Evolutionary conservation across 1,140 invertebrate genomes (phyloP), one percentile per base, ranked within the genome.

Genomic region (Drosophila serrata): DNA sequence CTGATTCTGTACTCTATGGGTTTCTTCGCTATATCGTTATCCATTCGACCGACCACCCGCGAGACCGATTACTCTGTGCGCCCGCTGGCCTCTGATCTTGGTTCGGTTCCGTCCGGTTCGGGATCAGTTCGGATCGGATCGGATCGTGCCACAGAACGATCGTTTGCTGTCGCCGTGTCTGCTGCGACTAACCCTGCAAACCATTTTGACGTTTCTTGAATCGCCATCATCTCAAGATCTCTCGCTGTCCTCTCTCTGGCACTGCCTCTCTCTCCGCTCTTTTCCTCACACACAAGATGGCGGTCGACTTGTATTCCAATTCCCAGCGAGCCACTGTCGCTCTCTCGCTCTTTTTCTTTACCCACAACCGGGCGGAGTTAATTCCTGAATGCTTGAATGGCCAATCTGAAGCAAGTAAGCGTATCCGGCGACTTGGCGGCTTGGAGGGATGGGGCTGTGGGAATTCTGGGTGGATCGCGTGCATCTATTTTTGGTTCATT

Each of bases 341-440:
- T 29, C 29, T 29, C 29, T 7, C 29, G 29, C 7, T 29, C 29
- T 29, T 7, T 24, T 24, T 24, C 24, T 4, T 24, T 24, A 24
- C 24, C 24, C 24, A 24, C 24, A 91, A 87, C 90, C 91, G 91
- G 91, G 91, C 91, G 91, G 91, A 92, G 91, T 92, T 92, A 92
- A 92, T 92, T 90, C 81, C 80, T 90, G 80, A 92, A 92, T 92
- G 91, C 91, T 92, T 92, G 91, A 92, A 92, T 92, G 91, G 91
- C 91, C 91, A 92, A 92, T 92, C 91, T 92, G 85, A 91, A 92
- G 85, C 91, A 92, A 92, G 91, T 90, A 92, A 92, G 91, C 91
- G 88, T 92, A 91, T 91, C 91, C 91, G 91, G 17, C 13, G 33
- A 33, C 64, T 19, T 37, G 13, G 17, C 19, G 31, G 33, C 19